These are phyloP conservation scores for Ctenopoma kingsleyae DNA, from an alignment of 2,797 vertebrate species.

Conservation along the genomic window DNA sequence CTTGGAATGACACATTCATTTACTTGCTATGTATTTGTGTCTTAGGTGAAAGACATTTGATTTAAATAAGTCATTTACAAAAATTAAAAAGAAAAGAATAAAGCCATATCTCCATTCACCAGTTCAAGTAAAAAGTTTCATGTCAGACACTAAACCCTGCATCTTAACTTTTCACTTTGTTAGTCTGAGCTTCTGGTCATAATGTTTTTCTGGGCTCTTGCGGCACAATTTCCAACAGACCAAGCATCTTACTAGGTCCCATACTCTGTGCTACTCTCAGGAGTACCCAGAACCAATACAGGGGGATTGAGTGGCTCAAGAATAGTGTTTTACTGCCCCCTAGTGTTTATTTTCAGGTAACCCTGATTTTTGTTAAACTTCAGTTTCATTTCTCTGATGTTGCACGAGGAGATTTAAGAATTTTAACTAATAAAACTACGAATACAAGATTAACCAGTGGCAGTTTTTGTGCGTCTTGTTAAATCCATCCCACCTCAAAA, in stretches of 20 bases:
- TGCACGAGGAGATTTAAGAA: not conserved
- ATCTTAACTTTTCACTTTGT: no score
- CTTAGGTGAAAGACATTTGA: not conserved
- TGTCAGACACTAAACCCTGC: no score
- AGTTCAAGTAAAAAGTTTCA: no score
- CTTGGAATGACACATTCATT: conserved; percentile 12
- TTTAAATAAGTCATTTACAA: not conserved
- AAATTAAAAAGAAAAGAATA: not conserved
- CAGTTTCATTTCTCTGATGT: conserved; percentile 18
- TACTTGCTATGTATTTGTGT: not conserved
- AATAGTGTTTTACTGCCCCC: conserved; percentile 35
- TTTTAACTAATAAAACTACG: not conserved
- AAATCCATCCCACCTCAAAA: not conserved
- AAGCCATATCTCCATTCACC: no score
- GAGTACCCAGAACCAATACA: no score
- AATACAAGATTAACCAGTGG: not conserved
- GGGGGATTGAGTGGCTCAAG: not conserved
- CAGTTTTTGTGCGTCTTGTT: no score
- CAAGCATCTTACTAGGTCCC: no score
- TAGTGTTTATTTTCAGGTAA: conserved; percentile 21
- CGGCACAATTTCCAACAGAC: no score
- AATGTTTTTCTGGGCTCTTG: no score
- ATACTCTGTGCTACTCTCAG: no score
- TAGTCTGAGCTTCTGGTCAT: no score
- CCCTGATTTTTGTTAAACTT: accelerated